phyloP scores from a whole-genome alignment of 2,888 invertebrate species.

The Dysmachus trigonus region DNA sequence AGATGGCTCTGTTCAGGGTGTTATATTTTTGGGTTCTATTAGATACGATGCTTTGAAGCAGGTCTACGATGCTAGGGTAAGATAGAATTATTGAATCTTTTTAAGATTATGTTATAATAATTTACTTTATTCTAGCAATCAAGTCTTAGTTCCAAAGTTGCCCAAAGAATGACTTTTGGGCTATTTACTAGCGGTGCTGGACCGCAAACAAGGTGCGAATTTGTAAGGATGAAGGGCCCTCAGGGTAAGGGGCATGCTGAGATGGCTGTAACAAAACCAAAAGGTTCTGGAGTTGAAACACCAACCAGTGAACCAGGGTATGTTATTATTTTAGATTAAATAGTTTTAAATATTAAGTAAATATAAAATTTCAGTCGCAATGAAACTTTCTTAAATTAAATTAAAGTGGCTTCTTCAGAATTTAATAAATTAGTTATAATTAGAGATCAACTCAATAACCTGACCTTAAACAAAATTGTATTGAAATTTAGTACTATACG shows the following conservation, averaged over 20 bases:
- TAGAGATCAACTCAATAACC: no score
- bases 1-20: constrained; percentile 85
- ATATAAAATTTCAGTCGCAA: no score
- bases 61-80: constrained; percentile 94
- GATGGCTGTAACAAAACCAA: constrained; percentile 95
- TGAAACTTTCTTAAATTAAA: no score
- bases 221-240: constrained; percentile 98
- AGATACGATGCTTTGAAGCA: constrained; percentile 96
- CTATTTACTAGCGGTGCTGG: constrained; percentile 78
- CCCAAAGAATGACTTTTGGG: constrained; percentile 94
- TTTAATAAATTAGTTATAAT: no score
- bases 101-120: background rate
- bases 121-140: constrained; percentile 72
- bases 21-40: constrained; percentile 96
- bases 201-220: constrained; percentile 88
- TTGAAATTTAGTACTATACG: no score
- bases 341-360: no score
- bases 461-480: no score
- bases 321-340: background rate
- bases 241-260: constrained; percentile 96
- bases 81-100: constrained; percentile 54
- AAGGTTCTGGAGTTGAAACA: constrained; percentile 92
- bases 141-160: constrained; percentile 92
- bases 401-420: no score
- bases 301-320: constrained; percentile 89